Evolutionary conservation across 2,113 vertebrate species (phyloP).

Genomic region (Leucopsar rothschildi): DNA sequence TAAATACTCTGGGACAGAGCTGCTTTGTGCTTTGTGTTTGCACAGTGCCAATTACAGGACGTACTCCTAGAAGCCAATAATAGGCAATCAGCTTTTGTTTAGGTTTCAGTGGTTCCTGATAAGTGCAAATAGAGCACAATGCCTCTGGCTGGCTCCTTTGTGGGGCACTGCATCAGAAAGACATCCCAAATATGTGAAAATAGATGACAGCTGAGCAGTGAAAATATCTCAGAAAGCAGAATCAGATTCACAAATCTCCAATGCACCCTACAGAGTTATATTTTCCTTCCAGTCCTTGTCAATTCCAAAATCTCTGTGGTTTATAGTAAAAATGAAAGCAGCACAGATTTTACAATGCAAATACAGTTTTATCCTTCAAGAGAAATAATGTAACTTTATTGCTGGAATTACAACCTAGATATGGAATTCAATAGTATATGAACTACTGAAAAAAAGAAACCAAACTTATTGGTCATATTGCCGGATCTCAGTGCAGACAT

Average conservation of each 20-base stretch:
- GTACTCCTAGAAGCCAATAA: background rate
- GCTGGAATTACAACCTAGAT: background rate
- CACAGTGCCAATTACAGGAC: background rate
- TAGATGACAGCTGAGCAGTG: background rate
- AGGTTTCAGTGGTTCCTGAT: background rate
- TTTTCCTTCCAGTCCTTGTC: background rate
- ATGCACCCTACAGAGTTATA: background rate
- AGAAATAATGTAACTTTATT: background rate
- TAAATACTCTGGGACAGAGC: background rate
- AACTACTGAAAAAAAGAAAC: background rate
- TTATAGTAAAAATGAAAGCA: background rate
- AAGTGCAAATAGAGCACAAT: background rate
- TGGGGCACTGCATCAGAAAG: background rate
- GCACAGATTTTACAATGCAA: background rate
- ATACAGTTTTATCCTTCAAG: background rate
- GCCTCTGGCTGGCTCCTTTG: background rate
- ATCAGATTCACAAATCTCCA: background rate
- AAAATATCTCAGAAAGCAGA: background rate
- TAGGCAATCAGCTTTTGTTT: background rate
- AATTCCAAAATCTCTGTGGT: background rate
- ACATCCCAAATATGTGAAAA: background rate
- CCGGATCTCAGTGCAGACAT: background rate
- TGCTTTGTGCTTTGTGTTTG: conserved; percentile 14
- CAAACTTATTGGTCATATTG: background rate
- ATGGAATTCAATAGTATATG: background rate